Conservation (phyloP, 2,797 vertebrate genomes). For the Arctocebus calabarensis region DNA sequence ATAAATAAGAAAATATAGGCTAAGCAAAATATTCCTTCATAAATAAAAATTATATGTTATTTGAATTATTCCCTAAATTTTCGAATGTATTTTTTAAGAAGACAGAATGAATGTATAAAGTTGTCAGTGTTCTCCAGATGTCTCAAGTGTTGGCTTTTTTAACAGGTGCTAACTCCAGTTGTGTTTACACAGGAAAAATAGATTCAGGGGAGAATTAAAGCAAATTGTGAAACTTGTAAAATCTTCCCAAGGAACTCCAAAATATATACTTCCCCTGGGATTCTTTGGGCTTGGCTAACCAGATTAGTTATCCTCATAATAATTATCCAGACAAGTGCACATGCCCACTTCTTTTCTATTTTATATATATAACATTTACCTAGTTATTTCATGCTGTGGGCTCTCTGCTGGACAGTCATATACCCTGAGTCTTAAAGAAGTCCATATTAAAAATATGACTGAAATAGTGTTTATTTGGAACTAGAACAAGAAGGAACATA, state of each 20-base stretch:
- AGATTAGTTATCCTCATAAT: background rate
- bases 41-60: background rate
- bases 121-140: background rate
- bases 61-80: background rate
- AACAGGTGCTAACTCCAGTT: background rate
- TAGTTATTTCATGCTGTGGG: background rate
- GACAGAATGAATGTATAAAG: background rate
- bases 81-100: background rate
- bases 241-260: background rate
- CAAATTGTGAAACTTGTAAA: background rate
- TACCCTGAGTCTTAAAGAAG: background rate
- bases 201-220: background rate
- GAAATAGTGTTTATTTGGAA: constrained; percentile 66
- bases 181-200: background rate
- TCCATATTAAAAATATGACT: background rate
- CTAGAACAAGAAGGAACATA: background rate
- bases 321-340: background rate
- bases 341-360: background rate
- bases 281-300: background rate
- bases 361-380: background rate
- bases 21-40: background rate
- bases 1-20: background rate
- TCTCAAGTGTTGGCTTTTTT: background rate
- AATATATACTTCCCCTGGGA: background rate
- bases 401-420: background rate